A percentile compares a stretch with the other conserved stretches of the same genome.
Conservation (phyloP, 2,797 vertebrate genomes). For the Scleropages formosus region DNA sequence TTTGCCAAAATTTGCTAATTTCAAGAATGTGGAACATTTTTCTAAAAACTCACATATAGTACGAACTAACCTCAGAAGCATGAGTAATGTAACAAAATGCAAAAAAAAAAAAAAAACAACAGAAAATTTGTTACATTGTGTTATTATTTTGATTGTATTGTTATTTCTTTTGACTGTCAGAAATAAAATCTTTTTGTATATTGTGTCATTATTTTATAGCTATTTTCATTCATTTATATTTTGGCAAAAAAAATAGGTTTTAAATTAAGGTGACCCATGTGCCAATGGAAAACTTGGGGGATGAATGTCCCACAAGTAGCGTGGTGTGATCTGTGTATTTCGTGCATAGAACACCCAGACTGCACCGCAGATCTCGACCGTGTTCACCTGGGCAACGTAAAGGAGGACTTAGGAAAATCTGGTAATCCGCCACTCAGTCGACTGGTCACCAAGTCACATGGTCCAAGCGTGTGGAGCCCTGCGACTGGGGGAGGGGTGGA, state of each 20-base stretch:
- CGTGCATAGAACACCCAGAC: not conserved
- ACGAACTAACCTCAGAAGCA: too few relatives aligned
- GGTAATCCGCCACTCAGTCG: conserved; percentile 63
- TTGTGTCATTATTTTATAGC: not conserved
- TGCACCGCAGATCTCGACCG: conserved; percentile 17
- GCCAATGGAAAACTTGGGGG: not conserved
- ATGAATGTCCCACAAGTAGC: too few relatives aligned
- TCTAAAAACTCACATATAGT: too few relatives aligned
- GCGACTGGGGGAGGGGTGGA: not conserved
- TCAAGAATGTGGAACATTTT: too few relatives aligned
- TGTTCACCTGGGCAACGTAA: conserved; percentile 40
- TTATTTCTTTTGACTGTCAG: too few relatives aligned
- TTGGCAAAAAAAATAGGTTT: too few relatives aligned
- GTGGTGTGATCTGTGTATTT: too few relatives aligned
- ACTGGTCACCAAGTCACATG: conserved; percentile 57
- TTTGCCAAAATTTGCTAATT: too few relatives aligned
- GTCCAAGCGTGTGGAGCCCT: conserved; percentile 20
- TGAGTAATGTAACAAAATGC: too few relatives aligned
- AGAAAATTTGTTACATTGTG: too few relatives aligned
- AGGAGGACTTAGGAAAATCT: conserved; percentile 52
- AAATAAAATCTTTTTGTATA: not conserved
- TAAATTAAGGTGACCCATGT: not conserved
- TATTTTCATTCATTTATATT: conserved; percentile 13
- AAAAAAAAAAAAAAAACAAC: too few relatives aligned
- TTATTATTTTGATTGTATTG: too few relatives aligned